Conservation (phyloP, 2,888 invertebrate species). For the Drosophila ezoana region DNA sequence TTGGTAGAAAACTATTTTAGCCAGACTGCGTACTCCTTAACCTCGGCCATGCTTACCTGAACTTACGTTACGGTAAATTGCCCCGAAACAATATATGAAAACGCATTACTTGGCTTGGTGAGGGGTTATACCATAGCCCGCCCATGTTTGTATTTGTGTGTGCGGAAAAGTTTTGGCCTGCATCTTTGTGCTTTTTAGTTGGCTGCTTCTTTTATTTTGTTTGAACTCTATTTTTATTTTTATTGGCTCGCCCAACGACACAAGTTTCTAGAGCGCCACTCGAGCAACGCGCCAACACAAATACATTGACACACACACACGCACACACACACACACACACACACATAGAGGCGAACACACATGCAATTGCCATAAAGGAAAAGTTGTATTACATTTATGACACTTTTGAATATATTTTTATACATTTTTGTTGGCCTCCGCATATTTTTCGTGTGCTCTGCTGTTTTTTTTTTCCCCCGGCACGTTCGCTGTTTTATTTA, state of each 20-base stretch:
- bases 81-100: slow-evolving; percentile 56
- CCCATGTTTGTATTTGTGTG: slow-evolving; percentile 1
- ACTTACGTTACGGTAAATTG: slow-evolving; percentile 54
- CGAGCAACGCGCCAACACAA: slow-evolving; percentile 61
- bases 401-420: slow-evolving; percentile 74
- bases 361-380: slow-evolving; percentile 64
- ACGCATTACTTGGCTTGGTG: slow-evolving; percentile 45
- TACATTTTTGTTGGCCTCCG: slow-evolving; percentile 58
- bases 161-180: slow-evolving; percentile 59
- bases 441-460: slow-evolving; percentile 58
- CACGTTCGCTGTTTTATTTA: slow-evolving; percentile 80
- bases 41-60: slow-evolving; percentile 40
- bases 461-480: slow-evolving; percentile 27
- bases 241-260: slow-evolving; percentile 64
- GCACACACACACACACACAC: slow-evolving; percentile 5
- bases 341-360: not conserved
- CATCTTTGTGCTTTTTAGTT: slow-evolving; percentile 50
- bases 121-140: not conserved
- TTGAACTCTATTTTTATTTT: slow-evolving; percentile 74
- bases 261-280: slow-evolving; percentile 68
- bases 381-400: slow-evolving; percentile 68
- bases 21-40: slow-evolving; percentile 22
- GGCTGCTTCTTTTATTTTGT: slow-evolving; percentile 55
- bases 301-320: slow-evolving; percentile 25
- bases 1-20: slow-evolving; percentile 20